Conservation (phyloP, 2,113 vertebrate genomes). For the Stercorarius parasiticus region DNA sequence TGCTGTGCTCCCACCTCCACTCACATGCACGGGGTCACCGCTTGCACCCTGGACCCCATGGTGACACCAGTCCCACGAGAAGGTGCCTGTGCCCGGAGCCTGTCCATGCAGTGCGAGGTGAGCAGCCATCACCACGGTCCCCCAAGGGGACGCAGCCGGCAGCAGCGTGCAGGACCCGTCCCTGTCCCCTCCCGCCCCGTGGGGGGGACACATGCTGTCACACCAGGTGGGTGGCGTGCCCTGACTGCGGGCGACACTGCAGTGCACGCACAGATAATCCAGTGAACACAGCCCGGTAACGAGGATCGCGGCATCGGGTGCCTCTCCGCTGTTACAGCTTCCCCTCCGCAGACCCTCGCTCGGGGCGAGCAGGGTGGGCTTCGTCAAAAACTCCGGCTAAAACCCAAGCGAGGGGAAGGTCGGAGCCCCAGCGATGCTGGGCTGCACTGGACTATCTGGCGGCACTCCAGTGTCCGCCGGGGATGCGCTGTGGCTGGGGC, state of each 20-base stretch:
- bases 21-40: background rate
- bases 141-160: background rate
- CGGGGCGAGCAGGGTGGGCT: background rate
- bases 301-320: background rate
- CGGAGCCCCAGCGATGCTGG: background rate
- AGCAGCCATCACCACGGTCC: background rate
- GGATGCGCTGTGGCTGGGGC: background rate
- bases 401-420: background rate
- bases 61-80: constrained; percentile 32
- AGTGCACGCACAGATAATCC: background rate
- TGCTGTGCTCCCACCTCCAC: background rate
- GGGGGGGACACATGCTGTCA: constrained; percentile 66
- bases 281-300: background rate
- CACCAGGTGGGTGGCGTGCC: background rate
- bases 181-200: background rate
- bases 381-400: background rate
- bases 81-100: background rate
- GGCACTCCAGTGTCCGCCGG: constrained; percentile 17
- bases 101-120: constrained; percentile 71
- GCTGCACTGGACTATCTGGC: constrained; percentile 34
- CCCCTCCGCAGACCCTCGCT: background rate
- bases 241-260: background rate
- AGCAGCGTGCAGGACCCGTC: background rate
- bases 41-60: fast-evolving
- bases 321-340: background rate